These are phyloP conservation scores for Avahi laniger DNA, from an alignment of 2,797 vertebrate species.

Conservation along the genomic window DNA sequence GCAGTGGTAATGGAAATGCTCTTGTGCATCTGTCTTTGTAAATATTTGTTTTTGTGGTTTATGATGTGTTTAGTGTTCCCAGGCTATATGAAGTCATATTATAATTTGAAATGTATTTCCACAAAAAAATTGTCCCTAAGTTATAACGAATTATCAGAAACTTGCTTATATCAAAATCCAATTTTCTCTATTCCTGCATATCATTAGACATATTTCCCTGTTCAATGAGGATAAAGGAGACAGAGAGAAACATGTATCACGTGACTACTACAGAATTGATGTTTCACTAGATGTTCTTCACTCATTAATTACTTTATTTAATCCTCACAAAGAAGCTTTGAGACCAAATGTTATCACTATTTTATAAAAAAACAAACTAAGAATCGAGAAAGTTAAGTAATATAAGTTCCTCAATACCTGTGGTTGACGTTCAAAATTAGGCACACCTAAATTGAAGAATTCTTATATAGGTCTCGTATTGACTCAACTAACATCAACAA, in stretches of 20 bases:
- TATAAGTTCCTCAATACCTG: neutral
- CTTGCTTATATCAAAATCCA: slow-evolving; percentile 63
- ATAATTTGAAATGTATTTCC: slow-evolving; percentile 70
- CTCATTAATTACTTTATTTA: neutral
- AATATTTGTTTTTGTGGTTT: slow-evolving; percentile 72
- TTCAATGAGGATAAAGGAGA: neutral
- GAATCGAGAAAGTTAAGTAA: neutral
- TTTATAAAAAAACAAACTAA: neutral
- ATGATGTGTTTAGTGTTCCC: slow-evolving; percentile 61
- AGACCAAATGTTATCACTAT: neutral
- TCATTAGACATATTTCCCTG: slow-evolving; percentile 32
- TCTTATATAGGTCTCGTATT: neutral
- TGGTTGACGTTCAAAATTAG: neutral
- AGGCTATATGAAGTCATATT: slow-evolving; percentile 71
- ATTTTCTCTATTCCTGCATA: slow-evolving; percentile 34
- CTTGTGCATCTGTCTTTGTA: slow-evolving; percentile 59
- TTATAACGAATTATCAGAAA: slow-evolving; percentile 72
- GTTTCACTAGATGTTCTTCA: neutral
- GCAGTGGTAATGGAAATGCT: slow-evolving; percentile 52
- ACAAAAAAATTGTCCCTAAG: slow-evolving; percentile 53
- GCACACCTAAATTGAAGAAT: neutral
- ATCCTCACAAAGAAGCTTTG: neutral
- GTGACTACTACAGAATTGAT: neutral
- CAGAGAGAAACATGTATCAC: neutral
- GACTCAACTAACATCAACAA: neutral